Conservation (phyloP, 1,140 invertebrate species). For the Drosophila burlai region DNA sequence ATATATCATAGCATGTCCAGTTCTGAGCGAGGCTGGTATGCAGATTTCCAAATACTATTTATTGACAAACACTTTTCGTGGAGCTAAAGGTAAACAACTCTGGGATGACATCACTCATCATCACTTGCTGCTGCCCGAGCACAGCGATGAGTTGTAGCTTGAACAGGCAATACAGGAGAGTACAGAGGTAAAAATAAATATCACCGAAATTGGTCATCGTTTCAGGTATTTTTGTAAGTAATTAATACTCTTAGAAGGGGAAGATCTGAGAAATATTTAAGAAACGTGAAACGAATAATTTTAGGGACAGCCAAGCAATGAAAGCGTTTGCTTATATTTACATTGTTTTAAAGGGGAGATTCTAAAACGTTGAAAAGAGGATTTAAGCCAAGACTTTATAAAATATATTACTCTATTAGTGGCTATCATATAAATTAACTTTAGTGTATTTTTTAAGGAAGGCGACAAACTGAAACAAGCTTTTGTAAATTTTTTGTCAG, state of each 20-base stretch:
- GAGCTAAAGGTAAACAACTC: conserved; percentile 54
- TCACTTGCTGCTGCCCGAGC: conserved; percentile 14
- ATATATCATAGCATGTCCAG: conserved; percentile 49
- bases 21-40: conserved; percentile 45
- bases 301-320: not conserved
- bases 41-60: conserved; percentile 60
- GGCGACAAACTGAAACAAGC: not conserved
- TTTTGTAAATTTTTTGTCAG: conserved; percentile 20
- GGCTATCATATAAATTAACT: not conserved
- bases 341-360: not conserved
- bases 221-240: conserved; percentile 1
- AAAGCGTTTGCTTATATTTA: not conserved
- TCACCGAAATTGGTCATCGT: conserved; percentile 14
- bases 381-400: not conserved
- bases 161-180: conserved; percentile 23
- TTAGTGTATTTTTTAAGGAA: not conserved
- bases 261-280: not conserved
- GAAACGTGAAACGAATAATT: conserved; percentile 1
- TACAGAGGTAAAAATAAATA: conserved; percentile 35
- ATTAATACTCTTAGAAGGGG: conserved; percentile 3
- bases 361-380: not conserved
- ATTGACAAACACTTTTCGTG: conserved; percentile 67
- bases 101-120: conserved; percentile 68
- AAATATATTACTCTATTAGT: not conserved
- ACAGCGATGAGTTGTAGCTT: conserved; percentile 44